Conservation (phyloP, 2,888 invertebrate genomes). For the Perdita meconis region DNA sequence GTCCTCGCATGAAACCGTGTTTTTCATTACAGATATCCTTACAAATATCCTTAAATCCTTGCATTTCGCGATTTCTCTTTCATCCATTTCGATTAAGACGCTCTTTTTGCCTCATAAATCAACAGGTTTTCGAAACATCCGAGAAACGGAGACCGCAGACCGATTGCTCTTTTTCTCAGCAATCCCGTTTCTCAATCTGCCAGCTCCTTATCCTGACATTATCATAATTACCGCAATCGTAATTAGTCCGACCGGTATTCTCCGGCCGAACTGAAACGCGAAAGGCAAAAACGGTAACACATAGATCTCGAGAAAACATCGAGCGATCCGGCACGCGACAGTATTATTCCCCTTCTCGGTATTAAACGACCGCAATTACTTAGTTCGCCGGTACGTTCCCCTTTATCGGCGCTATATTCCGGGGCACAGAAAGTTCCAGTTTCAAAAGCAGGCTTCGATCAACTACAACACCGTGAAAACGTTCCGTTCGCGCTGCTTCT, state of each 20-base stretch:
- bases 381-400: background rate
- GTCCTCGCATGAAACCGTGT: background rate
- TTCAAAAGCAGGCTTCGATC: background rate
- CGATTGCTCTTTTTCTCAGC: slow-evolving; percentile 2
- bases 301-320: slow-evolving; percentile 36
- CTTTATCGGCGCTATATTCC: background rate
- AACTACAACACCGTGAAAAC: background rate
- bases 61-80: background rate
- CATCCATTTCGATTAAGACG: slow-evolving; percentile 12
- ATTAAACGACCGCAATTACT: slow-evolving; percentile 34
- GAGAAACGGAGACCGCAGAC: slow-evolving; percentile 3
- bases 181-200: slow-evolving; percentile 25
- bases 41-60: background rate
- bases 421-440: background rate
- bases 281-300: slow-evolving; percentile 37
- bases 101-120: slow-evolving; percentile 7
- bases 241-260: slow-evolving; percentile 26
- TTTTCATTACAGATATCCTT: background rate
- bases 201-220: slow-evolving; percentile 28
- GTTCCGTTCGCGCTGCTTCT: background rate
- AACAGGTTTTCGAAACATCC: slow-evolving; percentile 11
- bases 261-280: slow-evolving; percentile 27
- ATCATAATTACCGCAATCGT: slow-evolving; percentile 34
- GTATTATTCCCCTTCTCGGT: slow-evolving; percentile 18
- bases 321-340: slow-evolving; percentile 12